Conservation (phyloP, 2,797 vertebrate genomes). For the Spea hammondii region DNA sequence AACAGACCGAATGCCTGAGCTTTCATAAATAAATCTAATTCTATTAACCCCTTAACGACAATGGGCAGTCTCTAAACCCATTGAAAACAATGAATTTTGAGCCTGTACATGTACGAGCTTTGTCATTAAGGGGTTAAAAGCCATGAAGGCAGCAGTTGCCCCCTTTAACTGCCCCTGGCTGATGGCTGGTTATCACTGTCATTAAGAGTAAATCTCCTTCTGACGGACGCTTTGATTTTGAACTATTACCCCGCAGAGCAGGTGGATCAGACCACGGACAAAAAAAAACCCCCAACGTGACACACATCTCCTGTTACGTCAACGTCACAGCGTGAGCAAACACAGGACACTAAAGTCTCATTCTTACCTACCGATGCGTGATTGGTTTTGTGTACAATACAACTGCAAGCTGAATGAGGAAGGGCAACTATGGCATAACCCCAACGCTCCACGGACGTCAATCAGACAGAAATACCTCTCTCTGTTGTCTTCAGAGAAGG, state of each 20-base stretch:
- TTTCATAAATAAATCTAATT: too few species aligned
- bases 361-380: background rate
- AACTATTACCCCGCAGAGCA: conserved; percentile 5
- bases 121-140: too few species aligned
- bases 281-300: background rate
- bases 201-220: too few species aligned
- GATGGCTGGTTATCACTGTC: too few species aligned
- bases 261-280: conserved; percentile 4
- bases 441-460: conserved; percentile 18
- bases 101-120: too few species aligned
- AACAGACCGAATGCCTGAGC: too few species aligned
- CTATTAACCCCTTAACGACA: too few species aligned
- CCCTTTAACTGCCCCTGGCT: too few species aligned
- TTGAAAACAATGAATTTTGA: too few species aligned
- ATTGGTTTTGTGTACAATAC: conserved; percentile 10
- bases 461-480: conserved; percentile 33
- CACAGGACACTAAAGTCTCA: background rate
- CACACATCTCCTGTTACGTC: background rate
- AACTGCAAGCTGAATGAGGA: background rate
- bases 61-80: too few species aligned
- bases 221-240: conserved; percentile 10
- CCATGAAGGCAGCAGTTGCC: too few species aligned
- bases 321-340: conserved; percentile 15
- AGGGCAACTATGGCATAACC: background rate
- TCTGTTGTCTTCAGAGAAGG: conserved; percentile 22